Evolutionary conservation across 2,888 invertebrate species (phyloP).

Genomic region (Drosophila kanekoi): DNA sequence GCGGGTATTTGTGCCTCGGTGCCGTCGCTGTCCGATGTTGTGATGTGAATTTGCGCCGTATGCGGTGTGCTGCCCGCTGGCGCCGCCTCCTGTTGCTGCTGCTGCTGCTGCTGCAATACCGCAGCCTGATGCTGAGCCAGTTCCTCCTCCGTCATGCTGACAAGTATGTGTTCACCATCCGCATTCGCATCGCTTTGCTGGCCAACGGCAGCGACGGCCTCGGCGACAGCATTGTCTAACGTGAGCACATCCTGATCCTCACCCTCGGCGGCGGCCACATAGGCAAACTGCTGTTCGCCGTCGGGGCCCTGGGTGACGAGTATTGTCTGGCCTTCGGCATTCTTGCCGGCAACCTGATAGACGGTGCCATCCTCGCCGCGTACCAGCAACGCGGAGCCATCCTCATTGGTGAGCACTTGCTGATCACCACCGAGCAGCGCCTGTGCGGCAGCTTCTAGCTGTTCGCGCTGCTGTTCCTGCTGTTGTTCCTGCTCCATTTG

Average conservation of each 20-base stretch:
- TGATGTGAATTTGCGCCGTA: slow-evolving; percentile 70
- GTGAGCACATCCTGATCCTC: slow-evolving; percentile 86
- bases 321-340: slow-evolving; percentile 91
- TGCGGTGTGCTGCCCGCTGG: slow-evolving; percentile 53
- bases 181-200: slow-evolving; percentile 76
- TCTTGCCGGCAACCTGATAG: slow-evolving; percentile 91
- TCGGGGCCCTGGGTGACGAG: slow-evolving; percentile 91
- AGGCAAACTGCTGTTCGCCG: slow-evolving; percentile 90
- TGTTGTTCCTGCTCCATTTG: slow-evolving; percentile 77
- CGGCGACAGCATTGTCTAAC: slow-evolving; percentile 84
- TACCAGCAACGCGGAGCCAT: slow-evolving; percentile 90
- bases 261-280: slow-evolving; percentile 88
- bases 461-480: slow-evolving; percentile 77
- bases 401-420: slow-evolving; percentile 86
- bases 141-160: slow-evolving; percentile 83
- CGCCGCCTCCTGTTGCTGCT: slow-evolving; percentile 47
- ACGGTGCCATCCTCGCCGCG: slow-evolving; percentile 91
- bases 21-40: slow-evolving; percentile 82
- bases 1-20: slow-evolving; percentile 93
- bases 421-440: slow-evolving; percentile 81
- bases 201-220: slow-evolving; percentile 83
- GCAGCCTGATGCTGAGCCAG: slow-evolving; percentile 82
- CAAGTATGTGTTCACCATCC: slow-evolving; percentile 81
- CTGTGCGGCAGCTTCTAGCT: slow-evolving; percentile 77
- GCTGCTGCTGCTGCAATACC: slow-evolving; percentile 56